Evolutionary conservation across 2,797 vertebrate species (phyloP).

Genomic region (Oceanodroma leucorhoa): DNA sequence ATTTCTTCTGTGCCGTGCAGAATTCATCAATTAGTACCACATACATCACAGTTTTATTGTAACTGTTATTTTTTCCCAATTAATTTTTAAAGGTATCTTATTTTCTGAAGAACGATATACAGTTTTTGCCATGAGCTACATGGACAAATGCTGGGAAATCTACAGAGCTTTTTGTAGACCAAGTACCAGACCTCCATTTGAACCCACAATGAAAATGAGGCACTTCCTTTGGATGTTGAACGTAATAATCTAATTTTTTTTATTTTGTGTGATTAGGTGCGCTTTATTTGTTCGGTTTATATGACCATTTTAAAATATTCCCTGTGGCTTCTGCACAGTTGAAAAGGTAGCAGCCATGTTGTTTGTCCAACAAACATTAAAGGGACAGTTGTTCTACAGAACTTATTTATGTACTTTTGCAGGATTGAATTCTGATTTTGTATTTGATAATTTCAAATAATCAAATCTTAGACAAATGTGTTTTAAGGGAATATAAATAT

Average conservation of each 20-base stretch:
- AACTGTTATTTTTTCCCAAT: not conserved
- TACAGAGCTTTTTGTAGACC: conserved; percentile 70
- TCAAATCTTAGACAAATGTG: not conserved
- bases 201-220: conserved; percentile 80
- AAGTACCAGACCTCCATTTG: not conserved
- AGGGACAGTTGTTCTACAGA: not conserved
- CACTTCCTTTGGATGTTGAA: conserved; percentile 90
- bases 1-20: not conserved
- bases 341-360: not conserved
- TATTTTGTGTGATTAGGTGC: not conserved
- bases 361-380: not conserved
- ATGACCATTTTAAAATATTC: not conserved
- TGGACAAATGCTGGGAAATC: conserved; percentile 83
- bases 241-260: conserved; percentile 61
- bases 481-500: not conserved
- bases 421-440: not conserved
- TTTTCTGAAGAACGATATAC: conserved; percentile 73
- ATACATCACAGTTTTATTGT: not conserved
- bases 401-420: not conserved
- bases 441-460: not conserved
- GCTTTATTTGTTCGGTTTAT: not conserved
- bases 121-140: conserved; percentile 65
- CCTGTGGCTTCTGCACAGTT: not conserved
- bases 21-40: not conserved
- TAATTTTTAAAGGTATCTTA: conserved; percentile 57